Evolutionary conservation across 2,888 invertebrate species (phyloP).

Genomic region (Dromius quadrimaculatus): DNA sequence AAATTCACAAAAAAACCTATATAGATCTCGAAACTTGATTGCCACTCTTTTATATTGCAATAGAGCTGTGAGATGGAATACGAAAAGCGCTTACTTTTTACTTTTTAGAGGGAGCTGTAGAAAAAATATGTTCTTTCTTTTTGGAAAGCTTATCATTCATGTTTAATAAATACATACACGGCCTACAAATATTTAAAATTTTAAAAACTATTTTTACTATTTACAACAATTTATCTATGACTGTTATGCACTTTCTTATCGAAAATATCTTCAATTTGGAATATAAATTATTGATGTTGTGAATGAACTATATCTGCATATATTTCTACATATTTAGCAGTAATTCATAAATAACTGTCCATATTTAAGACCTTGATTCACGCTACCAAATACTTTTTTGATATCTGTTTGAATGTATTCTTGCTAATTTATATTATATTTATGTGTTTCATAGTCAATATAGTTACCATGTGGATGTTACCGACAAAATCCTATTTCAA

Average conservation of each 20-base stretch:
- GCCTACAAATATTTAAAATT: constrained; percentile 34
- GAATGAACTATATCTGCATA: neutral
- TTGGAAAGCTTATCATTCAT: too few relatives aligned
- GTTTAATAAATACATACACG: too few relatives aligned
- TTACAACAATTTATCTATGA: constrained; percentile 30
- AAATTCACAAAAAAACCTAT: too few relatives aligned
- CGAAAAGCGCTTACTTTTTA: too few relatives aligned
- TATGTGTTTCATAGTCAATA: neutral
- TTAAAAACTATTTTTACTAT: constrained; percentile 35
- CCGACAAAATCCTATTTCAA: constrained; percentile 14
- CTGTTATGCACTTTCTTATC: constrained; percentile 32
- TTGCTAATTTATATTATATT: constrained; percentile 27
- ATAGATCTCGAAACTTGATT: too few relatives aligned
- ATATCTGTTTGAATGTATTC: constrained; percentile 26
- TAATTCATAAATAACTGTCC: neutral
- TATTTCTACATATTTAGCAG: neutral
- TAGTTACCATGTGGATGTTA: constrained; percentile 31
- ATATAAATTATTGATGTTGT: constrained; percentile 1
- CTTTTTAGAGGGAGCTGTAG: too few relatives aligned
- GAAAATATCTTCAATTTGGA: too few relatives aligned
- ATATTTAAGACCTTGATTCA: too few relatives aligned
- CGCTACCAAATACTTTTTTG: too few relatives aligned
- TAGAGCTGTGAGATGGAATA: too few relatives aligned
- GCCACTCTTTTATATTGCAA: too few relatives aligned
- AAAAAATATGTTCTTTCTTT: too few relatives aligned